Evolutionary conservation across 2,888 invertebrate genomes (phyloP), one percentile per base, ranked within the genome.

Genomic region (Pyrrhia umbra): DNA sequence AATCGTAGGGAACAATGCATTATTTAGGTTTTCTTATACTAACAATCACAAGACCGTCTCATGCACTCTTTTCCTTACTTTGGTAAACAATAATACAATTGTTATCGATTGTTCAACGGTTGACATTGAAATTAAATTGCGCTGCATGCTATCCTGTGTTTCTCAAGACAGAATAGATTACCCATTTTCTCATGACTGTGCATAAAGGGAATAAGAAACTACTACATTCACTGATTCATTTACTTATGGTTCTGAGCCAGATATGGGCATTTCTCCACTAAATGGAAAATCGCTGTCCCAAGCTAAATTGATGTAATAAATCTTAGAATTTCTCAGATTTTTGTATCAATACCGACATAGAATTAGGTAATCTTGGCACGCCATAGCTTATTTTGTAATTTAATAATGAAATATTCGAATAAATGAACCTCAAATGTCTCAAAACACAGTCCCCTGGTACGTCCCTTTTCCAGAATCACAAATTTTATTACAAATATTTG

Each of bases 51-150:
- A 73, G 50, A 55, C 30, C 30, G 50, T 55, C 37, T 59, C 23
- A 34, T 67, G 50, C 34, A 47, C 20, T 30, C 6, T 51, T 67
- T 71, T 73, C 55, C 59, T 67, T 46, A 49, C 40, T 59, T 50
- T 16, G 25, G 54, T 59, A 70, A 73, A 73, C 46, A 67, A 42
- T 55, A 42, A 67, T 50, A 51, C 40, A 39, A 55, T 73, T 59
- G 42, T 47, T 34, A 60, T 50, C 39, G 56, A 72, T 58, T 55
- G 46, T 39, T 43, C 27, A 50, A 51, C 30, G 34, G 30, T 15
- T 52, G 56, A 57, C 65, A 65, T 69, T 69, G 66, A 72, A 57
- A 65, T 21, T 43, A 37, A 50, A 55, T 50, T 37, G 43, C 46
- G 18, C 25, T 47, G 43, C 37, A 37, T 30, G 13, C 40, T 34